phyloP scores from a whole-genome alignment of 2,113 vertebrate genomes.

The Dunckerocampus dactyliophorus region DNA sequence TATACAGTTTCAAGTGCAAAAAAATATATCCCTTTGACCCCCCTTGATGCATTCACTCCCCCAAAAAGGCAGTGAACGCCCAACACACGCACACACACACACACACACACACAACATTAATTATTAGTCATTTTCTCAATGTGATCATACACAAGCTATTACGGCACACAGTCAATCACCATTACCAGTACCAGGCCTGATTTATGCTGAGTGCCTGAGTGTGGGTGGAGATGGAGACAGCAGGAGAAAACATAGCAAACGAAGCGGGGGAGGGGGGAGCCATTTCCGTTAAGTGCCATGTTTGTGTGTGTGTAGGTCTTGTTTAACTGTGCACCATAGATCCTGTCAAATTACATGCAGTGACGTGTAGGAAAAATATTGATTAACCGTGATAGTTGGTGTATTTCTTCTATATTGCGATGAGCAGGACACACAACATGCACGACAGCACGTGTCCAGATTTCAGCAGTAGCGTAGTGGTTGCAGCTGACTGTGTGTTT shows the following conservation, averaged over 20 bases:
- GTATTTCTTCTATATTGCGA: neutral
- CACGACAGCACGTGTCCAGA: neutral
- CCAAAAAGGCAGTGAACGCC: neutral
- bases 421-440: neutral
- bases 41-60: too few species aligned
- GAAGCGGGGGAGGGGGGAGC: slow-evolving; percentile 11
- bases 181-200: slow-evolving; percentile 26
- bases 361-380: neutral
- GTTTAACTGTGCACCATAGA: slow-evolving; percentile 32
- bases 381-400: neutral
- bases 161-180: slow-evolving; percentile 33
- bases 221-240: slow-evolving; percentile 26
- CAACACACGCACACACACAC: neutral
- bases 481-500: too few species aligned
- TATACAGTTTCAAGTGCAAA: too few species aligned
- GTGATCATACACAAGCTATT: slow-evolving; percentile 23
- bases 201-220: slow-evolving; percentile 36
- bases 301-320: slow-evolving; percentile 25
- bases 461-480: neutral
- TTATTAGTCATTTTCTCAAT: slow-evolving; percentile 36
- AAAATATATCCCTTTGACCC: too few species aligned
- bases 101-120: neutral
- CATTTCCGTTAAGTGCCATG: slow-evolving; percentile 43
- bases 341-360: slow-evolving; percentile 19
- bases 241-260: slow-evolving; percentile 25